Evolutionary conservation across 2,113 vertebrate genomes (phyloP).

Genomic region (Coryphaenoides rupestris): DNA sequence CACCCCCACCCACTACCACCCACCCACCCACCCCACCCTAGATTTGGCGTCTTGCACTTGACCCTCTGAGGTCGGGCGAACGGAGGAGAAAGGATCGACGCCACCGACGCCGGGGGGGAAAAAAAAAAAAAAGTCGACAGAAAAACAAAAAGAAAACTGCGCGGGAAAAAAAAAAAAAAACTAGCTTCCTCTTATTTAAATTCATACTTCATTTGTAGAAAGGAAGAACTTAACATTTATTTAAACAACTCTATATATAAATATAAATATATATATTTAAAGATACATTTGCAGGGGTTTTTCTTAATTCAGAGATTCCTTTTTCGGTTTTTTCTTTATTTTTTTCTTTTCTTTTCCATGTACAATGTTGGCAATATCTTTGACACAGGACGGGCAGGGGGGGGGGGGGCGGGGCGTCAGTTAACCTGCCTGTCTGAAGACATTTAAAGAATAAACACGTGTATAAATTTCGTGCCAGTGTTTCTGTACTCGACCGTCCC

Average conservation of each 20-base stretch:
- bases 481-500: slow-evolving; percentile 51
- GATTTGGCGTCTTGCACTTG: slow-evolving; percentile 65
- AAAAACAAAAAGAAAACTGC: background rate
- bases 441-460: slow-evolving; percentile 51
- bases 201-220: slow-evolving; percentile 65
- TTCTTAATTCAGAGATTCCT: slow-evolving; percentile 59
- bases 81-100: slow-evolving; percentile 44
- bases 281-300: slow-evolving; percentile 72
- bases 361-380: slow-evolving; percentile 70
- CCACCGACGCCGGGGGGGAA: slow-evolving; percentile 38
- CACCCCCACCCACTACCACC: too few species aligned
- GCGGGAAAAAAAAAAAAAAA: slow-evolving; percentile 24
- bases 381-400: slow-evolving; percentile 69
- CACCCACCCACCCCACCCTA: too few species aligned
- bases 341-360: slow-evolving; percentile 52
- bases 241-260: slow-evolving; percentile 76
- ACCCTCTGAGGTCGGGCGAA: too few species aligned
- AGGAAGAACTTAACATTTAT: slow-evolving; percentile 64
- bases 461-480: slow-evolving; percentile 68
- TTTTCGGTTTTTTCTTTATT: slow-evolving; percentile 51
- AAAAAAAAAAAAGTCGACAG: slow-evolving; percentile 22
- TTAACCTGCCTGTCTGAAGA: slow-evolving; percentile 69
- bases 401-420: slow-evolving; percentile 27
- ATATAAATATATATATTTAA: slow-evolving; percentile 65
- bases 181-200: slow-evolving; percentile 72